Evolutionary conservation across 2,113 vertebrate species (phyloP), one percentile per base, ranked within the genome.

Genomic region (Oncorhynchus keta): DNA sequence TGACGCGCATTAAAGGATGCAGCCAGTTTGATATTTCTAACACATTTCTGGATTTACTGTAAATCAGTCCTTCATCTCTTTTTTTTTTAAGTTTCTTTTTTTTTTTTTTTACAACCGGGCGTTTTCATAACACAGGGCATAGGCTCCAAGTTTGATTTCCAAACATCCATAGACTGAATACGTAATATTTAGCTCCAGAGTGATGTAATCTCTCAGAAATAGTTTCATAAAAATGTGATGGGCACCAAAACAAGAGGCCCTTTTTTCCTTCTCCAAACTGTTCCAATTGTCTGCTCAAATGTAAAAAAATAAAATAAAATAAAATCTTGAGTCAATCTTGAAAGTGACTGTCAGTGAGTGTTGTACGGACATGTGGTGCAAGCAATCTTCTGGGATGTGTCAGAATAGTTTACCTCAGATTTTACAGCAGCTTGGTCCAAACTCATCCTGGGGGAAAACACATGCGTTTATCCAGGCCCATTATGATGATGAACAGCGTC

Each of bases 21-120:
- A 61, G 67, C 77, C 67, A 65, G 57, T 28, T 70, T 64, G 32
- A 64, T 61, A 32, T 75, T 74, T 70, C 77, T 68, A 39, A 62
- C 26, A 26, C 5, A 30, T 70, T 65, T 45, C 24, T 68, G 55
- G 72, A 51, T 70, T 24, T 51, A 74, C 45, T 35, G 55, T 30
- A 70, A 74, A 12, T 59, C 51, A 18, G 30, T 69, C 69, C 57
- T 24, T 55, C 72, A 74, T 65, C 66, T 16, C 24, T 35, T 6
- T 5, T 32, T 68, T 68, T 68, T 68, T n/a, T n/a, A n/a, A n/a
- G n/a, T n/a, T n/a, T 24, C 24, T 24, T 24, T 24, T 1, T 24
- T 24, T 1, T 24, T 30, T 30, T 30, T 68, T 68, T 68, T 68
- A 68, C 28, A 32, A 35, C 28, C 28, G 2, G 30, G 16, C 30